Conservation (phyloP, 1,140 invertebrate genomes). For the Lordiphosa clarofinis region DNA sequence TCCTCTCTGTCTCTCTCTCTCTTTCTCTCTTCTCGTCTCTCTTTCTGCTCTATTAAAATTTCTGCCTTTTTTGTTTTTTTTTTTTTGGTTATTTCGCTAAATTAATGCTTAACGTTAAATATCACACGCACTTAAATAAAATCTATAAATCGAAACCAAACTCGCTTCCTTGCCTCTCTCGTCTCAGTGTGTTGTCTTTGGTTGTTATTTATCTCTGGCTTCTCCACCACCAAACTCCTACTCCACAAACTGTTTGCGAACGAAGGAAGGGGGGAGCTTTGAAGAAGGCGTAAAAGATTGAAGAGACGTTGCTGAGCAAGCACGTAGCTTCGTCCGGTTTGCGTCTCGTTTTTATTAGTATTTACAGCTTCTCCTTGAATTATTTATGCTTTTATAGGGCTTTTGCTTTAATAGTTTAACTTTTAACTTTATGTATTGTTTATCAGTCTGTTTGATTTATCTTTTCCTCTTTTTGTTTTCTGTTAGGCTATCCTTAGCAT, state of each 20-base stretch:
- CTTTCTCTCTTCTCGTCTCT: conserved; percentile 15
- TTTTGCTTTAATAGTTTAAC: conserved; percentile 65
- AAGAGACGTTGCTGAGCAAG: conserved; percentile 26
- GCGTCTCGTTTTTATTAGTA: conserved; percentile 51
- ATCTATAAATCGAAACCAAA: conserved; percentile 74
- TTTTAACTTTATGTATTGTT: conserved; percentile 75
- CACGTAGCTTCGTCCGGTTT: conserved; percentile 52
- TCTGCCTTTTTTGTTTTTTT: conserved; percentile 72
- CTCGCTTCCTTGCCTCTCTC: conserved; percentile 34
- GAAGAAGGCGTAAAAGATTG: conserved; percentile 20
- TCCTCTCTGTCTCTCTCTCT: conserved; percentile 8
- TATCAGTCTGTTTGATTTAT: conserved; percentile 79
- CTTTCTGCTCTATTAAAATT: conserved; percentile 49
- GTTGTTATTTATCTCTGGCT: conserved; percentile 27
- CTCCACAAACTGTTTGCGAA: conserved; percentile 21
- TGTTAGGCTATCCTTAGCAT: conserved; percentile 65
- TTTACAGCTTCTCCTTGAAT: conserved; percentile 65
- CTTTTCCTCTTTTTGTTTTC: conserved; percentile 46
- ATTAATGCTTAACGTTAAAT: conserved; percentile 79
- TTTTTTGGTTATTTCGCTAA: conserved; percentile 74
- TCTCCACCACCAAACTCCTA: conserved; percentile 3
- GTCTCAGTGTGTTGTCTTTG: conserved; percentile 31
- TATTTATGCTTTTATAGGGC: too few relatives aligned
- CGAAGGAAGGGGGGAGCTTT: conserved; percentile 18
- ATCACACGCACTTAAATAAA: conserved; percentile 80